Evolutionary conservation across 2,113 vertebrate genomes (phyloP).

Genomic region (Alligator sinensis): DNA sequence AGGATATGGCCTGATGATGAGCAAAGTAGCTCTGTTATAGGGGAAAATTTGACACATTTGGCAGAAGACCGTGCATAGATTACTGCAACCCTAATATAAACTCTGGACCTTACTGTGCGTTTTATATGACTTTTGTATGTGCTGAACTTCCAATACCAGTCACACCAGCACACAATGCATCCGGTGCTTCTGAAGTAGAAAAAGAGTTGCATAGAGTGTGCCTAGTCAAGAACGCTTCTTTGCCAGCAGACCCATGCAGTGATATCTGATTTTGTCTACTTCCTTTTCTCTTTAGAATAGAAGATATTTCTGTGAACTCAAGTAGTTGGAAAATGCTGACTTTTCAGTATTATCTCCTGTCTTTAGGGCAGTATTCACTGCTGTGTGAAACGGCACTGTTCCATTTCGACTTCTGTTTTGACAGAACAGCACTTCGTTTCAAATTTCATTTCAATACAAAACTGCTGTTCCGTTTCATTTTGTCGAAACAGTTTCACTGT

Average conservation of each 20-base stretch:
- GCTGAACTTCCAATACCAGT: slow-evolving; percentile 39
- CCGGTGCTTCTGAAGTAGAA: slow-evolving; percentile 41
- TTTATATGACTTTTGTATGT: slow-evolving; percentile 52
- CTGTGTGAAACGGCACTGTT: too few species aligned
- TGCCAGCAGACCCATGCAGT: not conserved
- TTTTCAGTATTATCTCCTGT: not conserved
- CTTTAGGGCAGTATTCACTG: not conserved
- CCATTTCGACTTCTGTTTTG: too few species aligned
- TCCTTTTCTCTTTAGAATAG: not conserved
- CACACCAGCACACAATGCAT: slow-evolving; percentile 21
- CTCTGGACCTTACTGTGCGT: slow-evolving; percentile 33
- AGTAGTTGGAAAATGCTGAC: not conserved
- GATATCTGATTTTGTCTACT: not conserved
- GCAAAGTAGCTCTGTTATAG: slow-evolving; percentile 46
- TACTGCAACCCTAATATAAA: slow-evolving; percentile 37
- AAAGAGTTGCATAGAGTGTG: slow-evolving; percentile 5
- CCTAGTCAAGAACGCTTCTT: not conserved
- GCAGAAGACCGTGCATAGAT: slow-evolving; percentile 37
- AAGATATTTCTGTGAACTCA: not conserved
- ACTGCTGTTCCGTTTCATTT: too few species aligned
- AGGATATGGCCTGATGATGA: slow-evolving; percentile 47
- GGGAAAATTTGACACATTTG: slow-evolving; percentile 64
- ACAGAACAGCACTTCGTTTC: too few species aligned
- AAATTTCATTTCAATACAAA: too few species aligned
- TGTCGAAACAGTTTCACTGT: too few species aligned